Percentiles rank a stretch among this genome's conserved stretches.
phyloP scores from a whole-genome alignment of 2,797 vertebrate species.

The Rhinophrynus dorsalis region DNA sequence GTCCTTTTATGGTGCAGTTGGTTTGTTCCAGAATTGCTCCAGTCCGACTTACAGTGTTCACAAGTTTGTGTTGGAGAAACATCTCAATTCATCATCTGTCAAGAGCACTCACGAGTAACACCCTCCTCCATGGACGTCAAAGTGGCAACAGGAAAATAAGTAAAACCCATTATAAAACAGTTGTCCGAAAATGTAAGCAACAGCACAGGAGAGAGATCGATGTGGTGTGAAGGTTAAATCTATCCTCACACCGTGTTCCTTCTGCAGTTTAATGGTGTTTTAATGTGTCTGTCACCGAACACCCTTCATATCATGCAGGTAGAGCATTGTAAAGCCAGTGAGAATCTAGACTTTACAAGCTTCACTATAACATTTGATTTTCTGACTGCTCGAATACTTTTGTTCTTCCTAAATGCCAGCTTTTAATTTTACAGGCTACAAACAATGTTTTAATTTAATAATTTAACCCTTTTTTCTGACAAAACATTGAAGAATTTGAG shows the following conservation, averaged over 20 bases:
- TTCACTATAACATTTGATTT: conserved; percentile 74
- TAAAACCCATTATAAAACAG: conserved; percentile 81
- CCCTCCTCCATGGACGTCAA: conserved; percentile 72
- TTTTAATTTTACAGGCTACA: conserved; percentile 31
- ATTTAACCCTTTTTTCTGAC: background rate
- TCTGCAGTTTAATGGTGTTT: conserved; percentile 87
- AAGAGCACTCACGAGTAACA: conserved; percentile 74
- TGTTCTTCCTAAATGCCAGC: conserved; percentile 46
- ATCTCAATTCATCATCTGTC: conserved; percentile 65
- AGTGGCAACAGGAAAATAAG: conserved; percentile 78
- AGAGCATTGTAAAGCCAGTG: conserved; percentile 69
- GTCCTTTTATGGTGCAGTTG: too few species aligned
- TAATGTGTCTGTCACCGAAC: conserved; percentile 84
- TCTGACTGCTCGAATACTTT: conserved; percentile 54
- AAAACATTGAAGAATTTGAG: background rate
- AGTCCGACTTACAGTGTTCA: too few species aligned
- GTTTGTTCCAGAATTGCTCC: too few species aligned
- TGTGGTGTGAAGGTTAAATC: conserved; percentile 83
- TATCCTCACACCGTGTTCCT: conserved; percentile 84
- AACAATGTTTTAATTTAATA: conserved; percentile 4
- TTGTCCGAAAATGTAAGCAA: conserved; percentile 75
- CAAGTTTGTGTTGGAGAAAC: conserved; percentile 46
- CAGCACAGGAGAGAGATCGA: conserved; percentile 68
- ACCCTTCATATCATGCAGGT: conserved; percentile 73
- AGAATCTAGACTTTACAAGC: conserved; percentile 64